Conservation (phyloP, 2,888 invertebrate genomes). For the Protula sp. region DNA sequence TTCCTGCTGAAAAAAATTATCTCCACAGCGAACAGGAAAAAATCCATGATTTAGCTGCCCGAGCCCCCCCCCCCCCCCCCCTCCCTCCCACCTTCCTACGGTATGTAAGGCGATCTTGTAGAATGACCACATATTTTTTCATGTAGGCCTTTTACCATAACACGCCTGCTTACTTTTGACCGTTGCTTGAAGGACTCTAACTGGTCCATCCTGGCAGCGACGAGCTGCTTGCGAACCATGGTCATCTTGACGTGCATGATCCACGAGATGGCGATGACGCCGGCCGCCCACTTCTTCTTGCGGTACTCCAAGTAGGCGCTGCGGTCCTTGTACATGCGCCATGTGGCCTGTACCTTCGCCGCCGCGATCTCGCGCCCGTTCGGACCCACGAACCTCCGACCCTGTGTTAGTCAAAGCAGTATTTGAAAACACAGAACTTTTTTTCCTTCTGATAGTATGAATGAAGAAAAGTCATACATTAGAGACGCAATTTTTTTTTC, state of each 20-base stretch:
- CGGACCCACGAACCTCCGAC: constrained; percentile 41
- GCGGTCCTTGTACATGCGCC: constrained; percentile 37
- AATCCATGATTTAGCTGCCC: too few relatives aligned
- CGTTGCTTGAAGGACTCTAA: constrained; percentile 41
- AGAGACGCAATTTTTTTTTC: too few relatives aligned
- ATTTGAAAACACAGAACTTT: too few relatives aligned
- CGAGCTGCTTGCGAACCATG: constrained; percentile 43
- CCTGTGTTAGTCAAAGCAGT: constrained; percentile 27
- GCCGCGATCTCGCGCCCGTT: constrained; percentile 45
- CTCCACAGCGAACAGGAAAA: too few relatives aligned
- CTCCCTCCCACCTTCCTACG: too few relatives aligned
- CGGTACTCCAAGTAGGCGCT: constrained; percentile 45
- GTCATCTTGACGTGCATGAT: constrained; percentile 51
- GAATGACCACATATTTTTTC: too few relatives aligned
- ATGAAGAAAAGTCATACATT: too few relatives aligned
- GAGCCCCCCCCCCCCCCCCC: too few relatives aligned
- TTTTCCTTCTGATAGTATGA: too few relatives aligned
- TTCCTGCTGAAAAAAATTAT: too few relatives aligned
- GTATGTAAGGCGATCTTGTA: too few relatives aligned
- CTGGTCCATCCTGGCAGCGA: constrained; percentile 38
- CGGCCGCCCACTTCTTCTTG: constrained; percentile 51
- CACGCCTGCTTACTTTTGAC: constrained; percentile 32
- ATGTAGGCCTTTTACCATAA: too few relatives aligned
- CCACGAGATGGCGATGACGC: constrained; percentile 53
- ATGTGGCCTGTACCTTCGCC: constrained; percentile 47